These are phyloP conservation scores for Phrynocephalus versicolor DNA, from an alignment of 2,113 vertebrate species.

Conservation along the genomic window DNA sequence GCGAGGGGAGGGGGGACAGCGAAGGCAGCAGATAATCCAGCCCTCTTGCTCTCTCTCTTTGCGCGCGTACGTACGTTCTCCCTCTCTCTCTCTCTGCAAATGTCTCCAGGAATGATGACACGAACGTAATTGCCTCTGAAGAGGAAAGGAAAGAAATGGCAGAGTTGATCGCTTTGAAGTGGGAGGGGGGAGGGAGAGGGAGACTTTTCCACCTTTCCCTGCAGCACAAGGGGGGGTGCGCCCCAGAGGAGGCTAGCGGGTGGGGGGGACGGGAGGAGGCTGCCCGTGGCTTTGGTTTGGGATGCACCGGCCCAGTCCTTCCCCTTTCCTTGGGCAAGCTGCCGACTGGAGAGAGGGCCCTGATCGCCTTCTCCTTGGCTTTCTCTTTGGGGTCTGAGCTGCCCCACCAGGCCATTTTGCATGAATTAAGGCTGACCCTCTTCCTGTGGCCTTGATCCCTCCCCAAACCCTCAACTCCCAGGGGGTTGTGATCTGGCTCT, in stretches of 20 bases:
- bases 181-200: constrained; percentile 64
- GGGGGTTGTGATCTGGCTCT: too few relatives aligned
- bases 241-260: not conserved
- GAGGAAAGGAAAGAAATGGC: constrained; percentile 85
- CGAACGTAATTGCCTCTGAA: constrained; percentile 93
- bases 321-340: not conserved
- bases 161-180: constrained; percentile 87
- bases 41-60: constrained; percentile 75
- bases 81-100: constrained; percentile 78
- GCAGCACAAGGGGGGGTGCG: not conserved
- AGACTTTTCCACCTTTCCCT: not conserved
- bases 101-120: constrained; percentile 88
- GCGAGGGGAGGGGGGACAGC: too few relatives aligned
- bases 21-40: constrained; percentile 91
- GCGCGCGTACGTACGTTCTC: too few relatives aligned
- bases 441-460: too few relatives aligned
- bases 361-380: too few relatives aligned
- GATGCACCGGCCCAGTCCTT: not conserved
- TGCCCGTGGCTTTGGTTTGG: not conserved
- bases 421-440: too few relatives aligned
- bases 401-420: too few relatives aligned
- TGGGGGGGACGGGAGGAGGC: too few relatives aligned
- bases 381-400: too few relatives aligned
- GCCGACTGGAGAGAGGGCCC: too few relatives aligned
- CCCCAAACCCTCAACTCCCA: too few relatives aligned